Evolutionary conservation across 2,888 invertebrate genomes (phyloP), one percentile per base, ranked within the genome.

Genomic region (Metallyticus violacea): DNA sequence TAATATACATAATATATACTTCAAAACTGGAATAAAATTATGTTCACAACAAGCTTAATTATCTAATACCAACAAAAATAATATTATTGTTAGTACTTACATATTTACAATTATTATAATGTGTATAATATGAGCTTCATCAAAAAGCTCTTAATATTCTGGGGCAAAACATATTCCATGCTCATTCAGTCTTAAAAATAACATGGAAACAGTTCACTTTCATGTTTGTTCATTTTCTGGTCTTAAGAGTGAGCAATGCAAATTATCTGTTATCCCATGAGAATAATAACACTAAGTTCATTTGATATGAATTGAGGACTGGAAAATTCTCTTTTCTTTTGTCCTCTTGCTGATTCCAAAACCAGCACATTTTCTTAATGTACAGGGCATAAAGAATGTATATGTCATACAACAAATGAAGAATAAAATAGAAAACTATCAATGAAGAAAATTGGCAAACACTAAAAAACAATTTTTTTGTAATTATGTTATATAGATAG

Each of bases 81-180:
- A 30, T 30, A 81, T 29, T 79, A 81, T 26, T 15, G 29, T 81
- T n/a, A 7, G 77, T 77, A n/a, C 76, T 83, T 83, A 83, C 83
- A 83, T 77, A 83, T 83, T 62, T 83, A 83, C 83, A 83, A 7
- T 83, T 77, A 83, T 29, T 77, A 83, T 28, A 27, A 28, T 77
- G 2, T 62, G 40, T 62, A 62, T 62, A 62, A 62, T 62, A 62
- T 62, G 40, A 3, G 22, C 40, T 62, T 62, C 40, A 62, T 62
- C 15, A 15, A 3, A 9, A 62, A 62, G 22, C 22, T 15, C 40
- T 62, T 15, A n/a, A 22, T 62, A 62, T 15, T 62, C 40, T 62
- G 40, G 40, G 40, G 40, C 40, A 62, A 62, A 62, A 62, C 7
- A 7, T 62, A 62, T 15, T 62, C 40, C 40, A 62, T 62, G 15